Percentiles rank a stretch among this genome's conserved stretches.
Conservation (phyloP, 2,113 vertebrate genomes). For the Cyprinodon variegatus region DNA sequence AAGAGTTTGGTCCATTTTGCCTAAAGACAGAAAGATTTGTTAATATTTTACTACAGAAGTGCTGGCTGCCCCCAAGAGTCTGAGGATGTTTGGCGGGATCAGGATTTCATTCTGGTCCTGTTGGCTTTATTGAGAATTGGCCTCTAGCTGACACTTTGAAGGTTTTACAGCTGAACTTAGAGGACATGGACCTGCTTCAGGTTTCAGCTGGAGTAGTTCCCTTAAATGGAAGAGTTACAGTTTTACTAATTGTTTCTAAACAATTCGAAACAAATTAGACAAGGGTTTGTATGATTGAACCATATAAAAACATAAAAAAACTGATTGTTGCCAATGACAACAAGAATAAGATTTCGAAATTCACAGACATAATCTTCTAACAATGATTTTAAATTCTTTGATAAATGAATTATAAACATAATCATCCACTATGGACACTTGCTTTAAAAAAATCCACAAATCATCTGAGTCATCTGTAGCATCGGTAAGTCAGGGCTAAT, state of each 20-base stretch:
- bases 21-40: background rate
- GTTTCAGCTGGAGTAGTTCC: background rate
- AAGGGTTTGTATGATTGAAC: background rate
- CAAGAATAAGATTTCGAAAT: background rate
- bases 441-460: background rate
- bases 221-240: background rate
- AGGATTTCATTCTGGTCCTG: background rate
- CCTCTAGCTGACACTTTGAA: background rate
- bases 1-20: background rate
- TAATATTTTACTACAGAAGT: background rate
- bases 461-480: background rate
- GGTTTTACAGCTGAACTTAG: constrained; percentile 5
- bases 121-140: constrained; percentile 1
- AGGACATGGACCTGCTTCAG: background rate
- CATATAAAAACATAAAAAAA: background rate
- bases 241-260: background rate
- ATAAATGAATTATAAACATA: background rate
- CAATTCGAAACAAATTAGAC: background rate
- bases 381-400: background rate
- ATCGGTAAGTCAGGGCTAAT: background rate
- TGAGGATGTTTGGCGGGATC: background rate
- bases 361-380: background rate
- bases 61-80: background rate
- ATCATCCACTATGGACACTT: background rate
- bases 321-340: background rate